Base-by-base conservation (phyloP, 2,888 invertebrate genomes). In the Cheilosia soror region DNA sequence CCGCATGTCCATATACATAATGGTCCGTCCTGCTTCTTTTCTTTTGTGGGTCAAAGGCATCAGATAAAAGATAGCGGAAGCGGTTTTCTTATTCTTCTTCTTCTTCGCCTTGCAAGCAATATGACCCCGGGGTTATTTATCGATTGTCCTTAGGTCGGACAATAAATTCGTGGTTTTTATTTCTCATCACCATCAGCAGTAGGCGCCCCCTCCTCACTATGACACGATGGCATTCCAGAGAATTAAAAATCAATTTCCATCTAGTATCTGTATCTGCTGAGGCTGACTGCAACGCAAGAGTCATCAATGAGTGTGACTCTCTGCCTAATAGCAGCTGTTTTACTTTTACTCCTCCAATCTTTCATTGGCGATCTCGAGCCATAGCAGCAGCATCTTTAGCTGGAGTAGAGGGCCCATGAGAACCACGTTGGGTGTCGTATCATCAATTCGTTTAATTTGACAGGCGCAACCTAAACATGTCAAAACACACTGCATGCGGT, bases 361-460 rank as follows among this genome's bases (percentile, higher is more conserved):
- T 77, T 85, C 81, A 85, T 85, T 85, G 85, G 85, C 81, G 85
- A 85, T 85, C 85, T 81, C 68, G 65, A 65, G 68, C 69, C 27
- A 13, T 5, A 27, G 51, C 25, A 15, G 44, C 29, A 29, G 7
- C 20, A 15, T 3, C 37, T 33, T 11, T 20, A 11, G 57, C 25
- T 37, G 27, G 4, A 13, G 11, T 27, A 13, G 13, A 33, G 40
- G 49, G 72, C 57, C 89, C 92, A 91, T 92, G 91, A 91, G 92
- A 92, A 92, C 91, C 92, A 90, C 91, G 90, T 91, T 92, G 92
- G 92, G 92, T 92, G 92, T 92, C 91, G 92, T 92, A 92, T 92
- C 92, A 92, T 92, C 92, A 92, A 92, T 92, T 92, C 92, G 91
- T 92, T 92, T 92, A 92, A 92, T 92, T 92, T 92, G 92, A 92